Evolutionary conservation across 1,140 invertebrate species (phyloP).

Genomic region (Augochlora pura): DNA sequence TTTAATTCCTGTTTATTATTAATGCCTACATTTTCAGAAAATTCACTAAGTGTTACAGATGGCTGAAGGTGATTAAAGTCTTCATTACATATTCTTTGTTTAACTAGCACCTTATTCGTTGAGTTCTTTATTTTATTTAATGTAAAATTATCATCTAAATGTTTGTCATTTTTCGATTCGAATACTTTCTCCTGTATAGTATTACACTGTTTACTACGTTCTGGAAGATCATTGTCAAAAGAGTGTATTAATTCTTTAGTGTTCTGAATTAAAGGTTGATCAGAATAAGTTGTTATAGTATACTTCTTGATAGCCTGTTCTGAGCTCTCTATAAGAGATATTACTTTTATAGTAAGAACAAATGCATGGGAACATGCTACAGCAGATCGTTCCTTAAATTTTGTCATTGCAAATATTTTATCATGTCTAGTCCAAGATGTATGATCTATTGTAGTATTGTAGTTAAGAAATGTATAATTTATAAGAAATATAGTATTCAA

Average conservation of each 20-base stretch:
- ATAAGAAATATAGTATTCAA: background rate
- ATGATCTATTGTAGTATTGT: constrained; percentile 59
- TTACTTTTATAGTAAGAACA: constrained; percentile 70
- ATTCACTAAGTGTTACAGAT: background rate
- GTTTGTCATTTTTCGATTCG: background rate
- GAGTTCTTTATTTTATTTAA: background rate
- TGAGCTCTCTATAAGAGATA: constrained; percentile 2
- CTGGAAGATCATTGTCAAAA: background rate
- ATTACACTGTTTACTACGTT: background rate
- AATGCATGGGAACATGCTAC: constrained; percentile 71
- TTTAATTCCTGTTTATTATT: background rate
- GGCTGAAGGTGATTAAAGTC: background rate
- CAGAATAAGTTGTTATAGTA: background rate
- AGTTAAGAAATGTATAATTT: constrained; percentile 54
- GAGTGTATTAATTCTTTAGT: background rate
- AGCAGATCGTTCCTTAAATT: constrained; percentile 70
- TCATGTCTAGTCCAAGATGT: constrained; percentile 74
- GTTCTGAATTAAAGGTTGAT: background rate
- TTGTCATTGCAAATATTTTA: constrained; percentile 76
- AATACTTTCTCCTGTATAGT: background rate
- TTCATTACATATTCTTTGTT: background rate
- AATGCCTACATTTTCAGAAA: constrained; percentile 1
- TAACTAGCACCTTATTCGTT: background rate
- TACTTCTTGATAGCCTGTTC: background rate
- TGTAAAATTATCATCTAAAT: background rate